Evolutionary conservation across 2,888 invertebrate species (phyloP), one percentile per base, ranked within the genome.

Genomic region (Cerceris ruficornis): DNA sequence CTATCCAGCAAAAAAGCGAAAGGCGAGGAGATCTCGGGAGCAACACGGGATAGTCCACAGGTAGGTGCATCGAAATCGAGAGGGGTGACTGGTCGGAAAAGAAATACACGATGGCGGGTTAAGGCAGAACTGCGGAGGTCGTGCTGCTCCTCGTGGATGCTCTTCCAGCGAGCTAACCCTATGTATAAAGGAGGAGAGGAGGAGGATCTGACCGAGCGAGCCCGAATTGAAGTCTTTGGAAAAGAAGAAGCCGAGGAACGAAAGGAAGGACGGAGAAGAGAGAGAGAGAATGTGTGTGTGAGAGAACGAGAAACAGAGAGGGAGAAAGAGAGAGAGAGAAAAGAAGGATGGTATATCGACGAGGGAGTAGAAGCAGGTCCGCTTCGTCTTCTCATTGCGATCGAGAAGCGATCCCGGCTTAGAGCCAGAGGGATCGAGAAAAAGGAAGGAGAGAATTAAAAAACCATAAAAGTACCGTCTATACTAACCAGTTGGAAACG

Each of bases 181-280:
- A 52, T 28, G 62, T 58, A 66, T 66, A 81, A 42, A 55, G 75
- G 68, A 54, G 62, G 28, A 13, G 55, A 55, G 49, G 55, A 55
- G 49, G n/a, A 6, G 28, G 69, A 70, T 76, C 59, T 59, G 67
- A 71, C 61, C 67, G 75, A 60, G 58, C 66, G 70, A 50, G 71
- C 72, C 70, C 65, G 80, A 81, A 84, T 71, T 73, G 69, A 81
- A 82, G 80, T 78, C 75, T 62, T 69, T 52, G 61, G 70, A 69
- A 69, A 75, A 74, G 69, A 55, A 64, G 65, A 70, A 60, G 28
- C 46, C 43, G 54, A 75, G 65, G 28, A 28, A 42, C 54, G 60
- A 60, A 46, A 9, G 61, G 65, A 39, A 41, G 54, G 73, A 57
- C 14, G 41, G 60, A 52, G 41, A 67, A 46, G 14, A 43, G 2